Base-by-base conservation (phyloP, 1,140 invertebrate genomes). In the Samia ricini region DNA sequence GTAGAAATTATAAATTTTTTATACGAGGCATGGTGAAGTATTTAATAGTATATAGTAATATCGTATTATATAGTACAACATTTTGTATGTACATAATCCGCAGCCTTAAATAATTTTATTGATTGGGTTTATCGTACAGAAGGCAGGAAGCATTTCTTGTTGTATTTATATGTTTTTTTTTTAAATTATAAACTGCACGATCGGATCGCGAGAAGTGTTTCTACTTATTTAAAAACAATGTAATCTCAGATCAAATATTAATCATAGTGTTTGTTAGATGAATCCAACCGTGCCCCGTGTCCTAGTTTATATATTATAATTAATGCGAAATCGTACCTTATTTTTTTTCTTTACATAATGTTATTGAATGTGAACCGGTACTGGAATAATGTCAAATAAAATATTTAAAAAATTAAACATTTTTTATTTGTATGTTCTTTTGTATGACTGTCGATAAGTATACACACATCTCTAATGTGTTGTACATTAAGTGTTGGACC, bases 361-460 rank as follows among this genome's bases (percentile, higher is more conserved):
- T 83, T 83, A 82, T 75, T 76, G n/a, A 66, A 75, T 71, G 79
- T 81, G 74, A 79, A 75, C 66, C 68, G 82, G 72, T 80, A 67
- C 76, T 71, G 77, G 76, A 77, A 70, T 61, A 65, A 80, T 81
- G 76, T 82, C 65, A 81, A 84, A 83, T 81, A 79, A 82, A 68
- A 56, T 60, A 60, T 79, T 78, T 77, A 78, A 77, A 82, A 81
- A 76, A 65, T 69, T 36, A 66, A 15, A 51, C 61, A 52, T 66
- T 60, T 64, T 58, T 52, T 64, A 60, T 61, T 60, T 57, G 60
- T 65, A 65, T 51, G 54, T 49, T 21, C 52, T 61, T 56, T 54
- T 19, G 50, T 51, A 2, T 51, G 20, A 2, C 19, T 51, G 50
- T 51, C 12, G 2, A 4, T 12, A 18, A 3, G 18, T 51, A 19